phyloP scores from a whole-genome alignment of 2,113 vertebrate genomes.

The Holacanthus passer region DNA sequence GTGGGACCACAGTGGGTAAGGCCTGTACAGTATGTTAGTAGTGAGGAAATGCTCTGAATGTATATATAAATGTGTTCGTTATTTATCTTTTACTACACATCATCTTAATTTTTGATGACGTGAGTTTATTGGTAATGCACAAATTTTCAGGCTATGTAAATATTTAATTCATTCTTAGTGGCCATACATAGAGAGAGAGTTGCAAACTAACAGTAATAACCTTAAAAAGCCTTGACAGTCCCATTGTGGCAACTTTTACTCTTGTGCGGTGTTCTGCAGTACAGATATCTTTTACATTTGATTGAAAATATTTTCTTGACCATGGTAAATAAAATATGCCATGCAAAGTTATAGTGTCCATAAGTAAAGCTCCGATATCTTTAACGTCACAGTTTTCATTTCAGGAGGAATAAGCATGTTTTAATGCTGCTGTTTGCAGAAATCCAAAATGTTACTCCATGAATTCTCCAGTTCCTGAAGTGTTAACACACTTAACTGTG shows the following conservation, averaged over 20 bases:
- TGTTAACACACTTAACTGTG: no score
- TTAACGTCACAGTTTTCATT: not conserved
- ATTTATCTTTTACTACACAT: no score
- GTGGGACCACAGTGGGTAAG: slow-evolving; percentile 89
- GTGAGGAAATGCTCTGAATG: not conserved
- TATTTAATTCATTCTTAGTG: not conserved
- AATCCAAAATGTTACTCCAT: not conserved
- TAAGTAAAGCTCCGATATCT: no score
- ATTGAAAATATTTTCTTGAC: no score
- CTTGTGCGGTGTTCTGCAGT: not conserved
- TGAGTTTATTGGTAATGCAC: not conserved
- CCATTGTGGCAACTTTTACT: not conserved
- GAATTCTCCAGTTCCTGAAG: not conserved
- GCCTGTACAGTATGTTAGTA: not conserved
- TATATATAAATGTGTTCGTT: no score
- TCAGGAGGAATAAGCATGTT: not conserved
- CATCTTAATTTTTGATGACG: no score
- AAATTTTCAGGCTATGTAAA: not conserved
- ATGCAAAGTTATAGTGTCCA: no score
- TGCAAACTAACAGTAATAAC: no score
- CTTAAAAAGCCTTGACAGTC: not conserved
- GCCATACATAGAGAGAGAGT: no score
- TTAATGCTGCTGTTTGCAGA: not conserved
- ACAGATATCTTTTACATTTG: no score
- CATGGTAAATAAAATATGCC: no score